Evolutionary conservation across 2,888 invertebrate genomes (phyloP), one percentile per base, ranked within the genome.

Genomic region (Leptopilina myrica): DNA sequence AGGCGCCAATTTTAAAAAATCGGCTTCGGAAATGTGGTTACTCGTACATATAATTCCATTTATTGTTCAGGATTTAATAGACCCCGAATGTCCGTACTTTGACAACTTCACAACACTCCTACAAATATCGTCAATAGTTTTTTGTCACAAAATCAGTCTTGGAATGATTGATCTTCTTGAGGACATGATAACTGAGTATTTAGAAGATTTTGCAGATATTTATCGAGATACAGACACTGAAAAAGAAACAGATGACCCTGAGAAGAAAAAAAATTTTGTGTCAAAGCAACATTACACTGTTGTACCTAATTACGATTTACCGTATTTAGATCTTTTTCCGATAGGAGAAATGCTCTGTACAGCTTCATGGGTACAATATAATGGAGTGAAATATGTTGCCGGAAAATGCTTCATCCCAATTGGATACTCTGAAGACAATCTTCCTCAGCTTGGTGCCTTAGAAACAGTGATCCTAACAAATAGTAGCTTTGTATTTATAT

Each of bases 321-420:
- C 62, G 20, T 62, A 15, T 20, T 62, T 20, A 20, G 20, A 62
- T 62, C 20, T 62, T 15, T 62, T 62, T 62, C 9, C 3, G 8
- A 20, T n/a, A 62, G 62, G 62, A 8, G 62, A 62, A 62, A 62
- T 62, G 62, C 62, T 62, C 0, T 62, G 20, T 62, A 62, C 15
- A 15, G 15, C 9, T 62, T 62, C 62, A 8, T 62, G 62, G 62
- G 62, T 62, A 2, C 7, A 62, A 62, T 62, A 62, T 8, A 5
- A 62, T 8, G 62, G 62, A 20, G 62, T 20, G 8, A 62, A 62
- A 62, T 62, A 62, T 62, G 62, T 62, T 62, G 62, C 62, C 15
- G 20, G 8, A 62, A 62, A 62, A 15, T 62, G 15, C 20, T 62
- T 62, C 7, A 62, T 62, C 20, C 15, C 62, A 62, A 62, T 62